Conservation (phyloP, 2,888 invertebrate species). For the Zaprionus obscuricornis region DNA sequence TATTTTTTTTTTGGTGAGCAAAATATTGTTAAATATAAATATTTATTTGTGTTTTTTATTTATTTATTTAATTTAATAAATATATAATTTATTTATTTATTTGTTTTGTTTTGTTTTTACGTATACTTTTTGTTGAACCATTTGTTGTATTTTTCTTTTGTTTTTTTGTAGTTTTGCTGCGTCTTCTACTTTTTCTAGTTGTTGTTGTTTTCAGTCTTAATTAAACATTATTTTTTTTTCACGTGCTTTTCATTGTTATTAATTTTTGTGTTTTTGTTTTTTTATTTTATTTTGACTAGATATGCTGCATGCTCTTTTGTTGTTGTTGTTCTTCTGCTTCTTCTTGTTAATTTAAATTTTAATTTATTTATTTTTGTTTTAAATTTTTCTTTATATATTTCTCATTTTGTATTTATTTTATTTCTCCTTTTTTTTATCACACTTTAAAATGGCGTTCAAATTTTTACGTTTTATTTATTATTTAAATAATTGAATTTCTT, state of each 20-base stretch:
- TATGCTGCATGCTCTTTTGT: slow-evolving; percentile 66
- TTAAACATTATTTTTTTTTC: slow-evolving; percentile 64
- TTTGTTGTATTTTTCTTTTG: slow-evolving; percentile 63
- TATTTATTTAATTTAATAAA: slow-evolving; percentile 46
- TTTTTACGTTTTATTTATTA: slow-evolving; percentile 13
- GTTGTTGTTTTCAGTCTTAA: slow-evolving; percentile 73
- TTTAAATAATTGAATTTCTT: slow-evolving; percentile 42
- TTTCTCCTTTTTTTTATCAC: slow-evolving; percentile 54
- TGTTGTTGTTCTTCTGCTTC: slow-evolving; percentile 29
- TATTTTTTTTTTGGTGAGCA: slow-evolving; percentile 72
- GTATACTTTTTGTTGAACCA: slow-evolving; percentile 82
- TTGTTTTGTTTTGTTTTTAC: slow-evolving; percentile 70
- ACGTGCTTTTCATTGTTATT: slow-evolving; percentile 48
- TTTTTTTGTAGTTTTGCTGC: slow-evolving; percentile 69
- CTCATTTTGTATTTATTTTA: slow-evolving; percentile 6
- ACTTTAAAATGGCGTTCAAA: slow-evolving; percentile 55
- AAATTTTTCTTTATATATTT: slow-evolving; percentile 28
- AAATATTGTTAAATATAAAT: slow-evolving; percentile 72
- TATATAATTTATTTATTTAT: slow-evolving; percentile 37
- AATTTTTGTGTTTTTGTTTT: slow-evolving; percentile 41
- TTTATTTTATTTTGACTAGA: slow-evolving; percentile 76
- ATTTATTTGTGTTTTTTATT: slow-evolving; percentile 43
- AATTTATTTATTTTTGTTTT: slow-evolving; percentile 26
- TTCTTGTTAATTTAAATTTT: slow-evolving; percentile 21
- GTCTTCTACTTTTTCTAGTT: slow-evolving; percentile 31